phyloP scores from a whole-genome alignment of 2,888 invertebrate genomes.

The Pherbina coryleti region DNA sequence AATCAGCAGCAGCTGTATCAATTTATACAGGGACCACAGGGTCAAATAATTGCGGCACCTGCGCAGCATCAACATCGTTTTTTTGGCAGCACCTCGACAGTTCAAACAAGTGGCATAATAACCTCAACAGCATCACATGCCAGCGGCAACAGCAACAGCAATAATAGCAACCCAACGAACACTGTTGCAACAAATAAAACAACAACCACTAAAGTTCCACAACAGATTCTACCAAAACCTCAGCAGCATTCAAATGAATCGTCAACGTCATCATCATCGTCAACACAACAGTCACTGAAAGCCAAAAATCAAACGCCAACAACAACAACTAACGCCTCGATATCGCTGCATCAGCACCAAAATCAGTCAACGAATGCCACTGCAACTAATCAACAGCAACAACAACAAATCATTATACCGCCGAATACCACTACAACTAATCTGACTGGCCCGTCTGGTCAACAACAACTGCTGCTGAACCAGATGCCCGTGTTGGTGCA shows the following conservation, averaged over 20 bases:
- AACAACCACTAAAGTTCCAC: slow-evolving; percentile 69
- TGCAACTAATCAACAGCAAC: slow-evolving; percentile 49
- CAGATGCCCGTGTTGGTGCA: slow-evolving; percentile 75
- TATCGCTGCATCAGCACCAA: slow-evolving; percentile 55
- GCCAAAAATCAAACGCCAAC: slow-evolving; percentile 47
- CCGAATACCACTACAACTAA: slow-evolving; percentile 59
- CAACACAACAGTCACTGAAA: slow-evolving; percentile 49
- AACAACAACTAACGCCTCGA: slow-evolving; percentile 47
- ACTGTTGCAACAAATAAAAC: slow-evolving; percentile 49
- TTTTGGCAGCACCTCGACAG: slow-evolving; percentile 45
- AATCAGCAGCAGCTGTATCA: slow-evolving; percentile 64
- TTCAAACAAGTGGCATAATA: slow-evolving; percentile 31
- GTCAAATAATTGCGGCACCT: slow-evolving; percentile 62
- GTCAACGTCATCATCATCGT: slow-evolving; percentile 49
- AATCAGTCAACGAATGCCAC: slow-evolving; percentile 42
- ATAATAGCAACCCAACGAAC: slow-evolving; percentile 3
- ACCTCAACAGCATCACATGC: slow-evolving; percentile 40
- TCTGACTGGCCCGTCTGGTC: slow-evolving; percentile 53
- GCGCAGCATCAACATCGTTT: slow-evolving; percentile 57
- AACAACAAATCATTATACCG: slow-evolving; percentile 66
- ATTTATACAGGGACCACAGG: slow-evolving; percentile 64
- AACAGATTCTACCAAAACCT: slow-evolving; percentile 76
- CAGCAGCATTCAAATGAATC: slow-evolving; percentile 57
- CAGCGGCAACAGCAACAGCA: slow-evolving; percentile 46
- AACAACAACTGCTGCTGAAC: slow-evolving; percentile 68